These are phyloP conservation scores for Oryctes rhinoceros DNA, from an alignment of 1,140 invertebrate species.

Conservation along the genomic window DNA sequence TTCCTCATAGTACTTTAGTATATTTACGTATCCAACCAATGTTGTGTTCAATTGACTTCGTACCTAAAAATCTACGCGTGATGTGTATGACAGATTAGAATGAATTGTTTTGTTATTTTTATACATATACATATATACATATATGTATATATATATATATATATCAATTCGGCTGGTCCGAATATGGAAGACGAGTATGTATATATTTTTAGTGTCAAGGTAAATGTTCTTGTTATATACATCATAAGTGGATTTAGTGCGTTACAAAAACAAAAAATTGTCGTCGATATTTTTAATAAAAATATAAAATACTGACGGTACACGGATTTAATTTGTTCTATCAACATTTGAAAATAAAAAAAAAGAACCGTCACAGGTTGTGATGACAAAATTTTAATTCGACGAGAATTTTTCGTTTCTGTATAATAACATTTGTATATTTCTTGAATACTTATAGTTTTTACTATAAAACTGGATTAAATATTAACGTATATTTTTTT, in stretches of 20 bases:
- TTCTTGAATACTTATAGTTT: conserved; percentile 56
- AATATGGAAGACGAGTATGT: conserved; percentile 8
- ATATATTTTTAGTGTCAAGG: conserved; percentile 15
- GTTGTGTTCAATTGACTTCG: conserved; percentile 60
- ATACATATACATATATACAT: background rate
- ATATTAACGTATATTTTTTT: conserved; percentile 59
- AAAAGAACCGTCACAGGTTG: background rate
- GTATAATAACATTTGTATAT: conserved; percentile 55
- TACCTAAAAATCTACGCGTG: conserved; percentile 57
- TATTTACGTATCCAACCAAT: conserved; percentile 54
- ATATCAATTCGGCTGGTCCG: conserved; percentile 43
- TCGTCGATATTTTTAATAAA: conserved; percentile 3
- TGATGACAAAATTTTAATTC: conserved; percentile 18
- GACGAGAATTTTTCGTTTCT: conserved; percentile 54
- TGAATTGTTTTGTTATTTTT: conserved; percentile 44
- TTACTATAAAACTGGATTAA: conserved; percentile 59
- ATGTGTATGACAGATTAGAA: conserved; percentile 55
- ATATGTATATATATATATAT: conserved; percentile 18
- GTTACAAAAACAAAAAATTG: conserved; percentile 51
- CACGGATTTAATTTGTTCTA: background rate
- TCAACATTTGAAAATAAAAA: background rate
- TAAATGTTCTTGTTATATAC: conserved; percentile 53
- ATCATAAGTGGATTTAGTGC: conserved; percentile 56
- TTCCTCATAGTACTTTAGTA: conserved; percentile 47
- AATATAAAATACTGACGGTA: conserved; percentile 7